Evolutionary conservation across 2,113 vertebrate genomes (phyloP).

Genomic region (Tachysurus vachellii): DNA sequence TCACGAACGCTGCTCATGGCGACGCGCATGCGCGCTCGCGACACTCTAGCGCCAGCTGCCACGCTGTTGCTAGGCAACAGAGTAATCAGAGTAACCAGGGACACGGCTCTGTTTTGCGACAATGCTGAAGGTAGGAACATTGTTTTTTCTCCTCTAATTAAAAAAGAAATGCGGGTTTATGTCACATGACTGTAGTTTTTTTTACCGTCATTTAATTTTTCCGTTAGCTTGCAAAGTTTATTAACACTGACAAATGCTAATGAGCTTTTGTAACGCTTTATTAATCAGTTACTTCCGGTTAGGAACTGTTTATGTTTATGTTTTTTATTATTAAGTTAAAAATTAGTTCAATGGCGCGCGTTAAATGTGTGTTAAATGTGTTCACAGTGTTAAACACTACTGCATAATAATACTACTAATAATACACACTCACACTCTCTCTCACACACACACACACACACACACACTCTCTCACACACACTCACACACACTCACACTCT

Average conservation of each 20-base stretch:
- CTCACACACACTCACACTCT: no score
- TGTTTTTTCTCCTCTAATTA: background rate
- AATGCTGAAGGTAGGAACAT: conserved; percentile 64
- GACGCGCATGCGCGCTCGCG: background rate
- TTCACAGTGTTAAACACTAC: background rate
- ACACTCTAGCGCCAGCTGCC: background rate
- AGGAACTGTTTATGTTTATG: background rate
- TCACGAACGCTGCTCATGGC: background rate
- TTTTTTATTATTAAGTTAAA: background rate
- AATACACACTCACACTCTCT: background rate
- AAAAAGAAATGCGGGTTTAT: background rate
- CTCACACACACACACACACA: background rate
- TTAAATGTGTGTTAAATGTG: background rate
- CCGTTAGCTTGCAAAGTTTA: background rate
- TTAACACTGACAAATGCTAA: background rate
- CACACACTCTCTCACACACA: no score
- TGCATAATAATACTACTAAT: background rate
- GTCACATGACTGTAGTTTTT: background rate
- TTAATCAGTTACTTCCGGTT: background rate
- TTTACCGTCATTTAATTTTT: no score
- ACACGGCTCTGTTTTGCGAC: conserved; percentile 47
- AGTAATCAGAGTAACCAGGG: conserved; percentile 54
- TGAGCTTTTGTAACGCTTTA: background rate
- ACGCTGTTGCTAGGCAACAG: conserved; percentile 64
- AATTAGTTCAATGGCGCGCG: no score